Evolutionary conservation across 1,140 invertebrate genomes (phyloP).

Genomic region (Drosophila parvula): DNA sequence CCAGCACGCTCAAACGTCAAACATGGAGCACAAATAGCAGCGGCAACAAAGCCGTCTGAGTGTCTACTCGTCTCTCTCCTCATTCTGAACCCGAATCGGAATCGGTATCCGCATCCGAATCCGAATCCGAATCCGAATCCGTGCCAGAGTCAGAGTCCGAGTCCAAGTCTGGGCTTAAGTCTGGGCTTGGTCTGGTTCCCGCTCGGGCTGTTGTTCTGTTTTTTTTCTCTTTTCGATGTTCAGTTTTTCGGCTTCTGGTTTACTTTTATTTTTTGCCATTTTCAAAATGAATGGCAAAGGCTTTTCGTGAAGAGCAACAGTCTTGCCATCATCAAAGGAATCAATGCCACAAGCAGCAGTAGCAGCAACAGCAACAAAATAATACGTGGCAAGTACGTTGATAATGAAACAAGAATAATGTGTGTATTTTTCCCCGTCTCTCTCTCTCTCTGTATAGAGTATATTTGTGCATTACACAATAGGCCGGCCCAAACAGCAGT

Average conservation of each 20-base stretch:
- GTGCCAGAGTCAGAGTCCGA: constrained; percentile 22
- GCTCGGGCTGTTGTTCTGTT: constrained; percentile 24
- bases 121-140: constrained; percentile 26
- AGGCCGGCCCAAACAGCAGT: constrained; percentile 18
- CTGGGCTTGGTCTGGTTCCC: constrained; percentile 36
- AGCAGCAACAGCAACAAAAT: constrained; percentile 34
- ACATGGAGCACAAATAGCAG: constrained; percentile 70
- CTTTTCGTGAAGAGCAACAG: constrained; percentile 52
- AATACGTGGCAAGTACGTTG: constrained; percentile 55
- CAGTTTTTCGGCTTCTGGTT: constrained; percentile 14
- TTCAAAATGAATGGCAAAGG: constrained; percentile 28
- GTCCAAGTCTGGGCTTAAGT: constrained; percentile 19
- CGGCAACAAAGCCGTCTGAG: constrained; percentile 77
- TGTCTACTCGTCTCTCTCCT: constrained; percentile 65
- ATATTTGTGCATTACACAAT: constrained; percentile 51
- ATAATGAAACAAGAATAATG: constrained; percentile 67
- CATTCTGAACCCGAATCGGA: constrained; percentile 62
- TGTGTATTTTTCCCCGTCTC: constrained; percentile 34
- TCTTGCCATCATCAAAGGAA: constrained; percentile 45
- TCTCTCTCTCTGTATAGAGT: not conserved
- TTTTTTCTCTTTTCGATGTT: constrained; percentile 33
- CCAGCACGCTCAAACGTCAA: constrained; percentile 80
- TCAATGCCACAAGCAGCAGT: constrained; percentile 64
- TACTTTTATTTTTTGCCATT: constrained; percentile 35
- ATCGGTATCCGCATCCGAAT: constrained; percentile 11